These are phyloP conservation scores for Spea bombifrons DNA, from an alignment of 2,113 vertebrate species.

Conservation along the genomic window DNA sequence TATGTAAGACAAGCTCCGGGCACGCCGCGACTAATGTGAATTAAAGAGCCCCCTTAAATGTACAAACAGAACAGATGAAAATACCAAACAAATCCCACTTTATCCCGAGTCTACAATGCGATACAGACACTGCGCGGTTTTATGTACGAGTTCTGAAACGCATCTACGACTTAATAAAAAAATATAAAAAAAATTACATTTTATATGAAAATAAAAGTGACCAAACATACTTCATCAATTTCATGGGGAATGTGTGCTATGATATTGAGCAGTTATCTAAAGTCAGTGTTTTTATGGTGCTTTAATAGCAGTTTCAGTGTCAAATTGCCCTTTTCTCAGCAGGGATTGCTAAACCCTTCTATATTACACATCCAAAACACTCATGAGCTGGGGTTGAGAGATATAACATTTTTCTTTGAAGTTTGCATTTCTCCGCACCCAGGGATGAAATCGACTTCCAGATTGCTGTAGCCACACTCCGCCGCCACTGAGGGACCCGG, in stretches of 20 bases:
- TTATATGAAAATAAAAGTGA: conserved; percentile 41
- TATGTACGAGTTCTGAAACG: conserved; percentile 14
- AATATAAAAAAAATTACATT: conserved; percentile 34
- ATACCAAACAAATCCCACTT: conserved; percentile 68
- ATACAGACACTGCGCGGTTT: conserved; percentile 58
- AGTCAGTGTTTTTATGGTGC: conserved; percentile 66
- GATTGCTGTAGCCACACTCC: conserved; percentile 69
- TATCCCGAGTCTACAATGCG: conserved; percentile 69
- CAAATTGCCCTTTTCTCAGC: conserved; percentile 75
- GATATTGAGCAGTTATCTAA: conserved; percentile 64
- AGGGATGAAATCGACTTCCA: conserved; percentile 71
- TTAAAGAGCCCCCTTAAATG: neutral
- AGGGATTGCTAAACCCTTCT: conserved; percentile 73
- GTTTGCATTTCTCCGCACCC: conserved; percentile 71
- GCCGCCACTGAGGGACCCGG: conserved; percentile 64
- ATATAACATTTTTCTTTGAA: conserved; percentile 78
- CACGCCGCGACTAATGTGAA: neutral
- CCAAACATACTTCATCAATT: conserved; percentile 44
- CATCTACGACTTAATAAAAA: conserved; percentile 2
- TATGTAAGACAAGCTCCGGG: neutral
- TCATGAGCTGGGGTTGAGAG: conserved; percentile 74
- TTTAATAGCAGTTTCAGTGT: conserved; percentile 71
- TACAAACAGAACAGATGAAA: conserved; percentile 69
- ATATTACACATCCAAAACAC: conserved; percentile 73
- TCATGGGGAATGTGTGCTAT: conserved; percentile 49